These are phyloP conservation scores for Blennius ocellaris DNA, from an alignment of 2,113 vertebrate genomes.

Conservation along the genomic window DNA sequence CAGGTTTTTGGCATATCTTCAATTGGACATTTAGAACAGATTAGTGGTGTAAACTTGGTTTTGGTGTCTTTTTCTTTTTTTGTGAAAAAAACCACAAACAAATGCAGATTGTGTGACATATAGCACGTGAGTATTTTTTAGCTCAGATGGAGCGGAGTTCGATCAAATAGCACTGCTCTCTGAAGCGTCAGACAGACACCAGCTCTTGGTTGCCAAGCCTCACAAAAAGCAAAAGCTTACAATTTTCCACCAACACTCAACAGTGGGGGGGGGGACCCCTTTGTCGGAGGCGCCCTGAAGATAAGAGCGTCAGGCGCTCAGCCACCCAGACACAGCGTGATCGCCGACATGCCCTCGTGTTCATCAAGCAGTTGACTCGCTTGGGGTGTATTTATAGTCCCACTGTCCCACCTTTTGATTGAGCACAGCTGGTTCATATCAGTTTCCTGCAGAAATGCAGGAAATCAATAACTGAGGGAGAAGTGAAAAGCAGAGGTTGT, in stretches of 20 bases:
- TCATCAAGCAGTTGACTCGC: slow-evolving; percentile 10
- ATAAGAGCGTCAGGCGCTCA: slow-evolving; percentile 24
- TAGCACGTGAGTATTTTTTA: background rate
- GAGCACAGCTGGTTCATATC: slow-evolving; percentile 12
- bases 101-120: background rate
- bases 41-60: background rate
- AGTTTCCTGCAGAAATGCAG: slow-evolving; percentile 2
- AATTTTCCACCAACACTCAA: background rate
- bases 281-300: slow-evolving; percentile 18
- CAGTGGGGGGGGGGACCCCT: background rate
- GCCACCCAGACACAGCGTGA: slow-evolving; percentile 11
- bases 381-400: slow-evolving; percentile 3
- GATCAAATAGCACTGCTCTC: background rate
- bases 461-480: slow-evolving; percentile 33
- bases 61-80: background rate
- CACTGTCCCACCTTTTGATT: slow-evolving; percentile 6
- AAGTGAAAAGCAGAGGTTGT: background rate
- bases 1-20: slow-evolving; percentile 4
- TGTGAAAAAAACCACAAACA: background rate
- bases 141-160: background rate
- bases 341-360: slow-evolving; percentile 2
- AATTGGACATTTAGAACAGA: slow-evolving; percentile 5
- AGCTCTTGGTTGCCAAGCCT: slow-evolving; percentile 5
- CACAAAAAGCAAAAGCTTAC: background rate
- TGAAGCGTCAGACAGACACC: slow-evolving; percentile 6